Conservation (phyloP, 2,113 vertebrate genomes). For the Cinclus mexicanus region DNA sequence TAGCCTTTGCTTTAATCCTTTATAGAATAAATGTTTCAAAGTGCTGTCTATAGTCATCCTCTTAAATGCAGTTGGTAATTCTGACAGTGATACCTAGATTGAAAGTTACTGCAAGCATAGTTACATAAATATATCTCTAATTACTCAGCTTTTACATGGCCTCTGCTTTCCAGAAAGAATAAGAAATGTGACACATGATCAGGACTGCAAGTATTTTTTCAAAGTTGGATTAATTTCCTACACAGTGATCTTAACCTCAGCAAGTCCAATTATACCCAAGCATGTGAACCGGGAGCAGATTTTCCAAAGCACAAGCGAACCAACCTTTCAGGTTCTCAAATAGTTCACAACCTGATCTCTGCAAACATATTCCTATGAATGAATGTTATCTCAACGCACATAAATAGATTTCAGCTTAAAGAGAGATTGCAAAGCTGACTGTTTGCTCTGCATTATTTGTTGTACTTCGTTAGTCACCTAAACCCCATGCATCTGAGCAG, state of each 20-base stretch:
- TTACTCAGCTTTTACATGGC: conserved; percentile 42
- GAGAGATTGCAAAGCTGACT: background rate
- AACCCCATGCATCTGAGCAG: background rate
- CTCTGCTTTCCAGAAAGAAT: conserved; percentile 56
- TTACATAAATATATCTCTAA: conserved; percentile 35
- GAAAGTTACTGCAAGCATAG: conserved; percentile 6
- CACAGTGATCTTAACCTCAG: background rate
- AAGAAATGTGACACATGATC: conserved; percentile 44
- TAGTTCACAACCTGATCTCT: background rate
- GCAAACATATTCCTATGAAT: background rate
- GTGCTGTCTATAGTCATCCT: background rate
- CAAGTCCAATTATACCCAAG: background rate
- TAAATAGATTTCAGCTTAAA: conserved; percentile 8
- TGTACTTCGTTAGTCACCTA: background rate
- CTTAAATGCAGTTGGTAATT: background rate
- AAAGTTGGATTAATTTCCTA: conserved; percentile 71
- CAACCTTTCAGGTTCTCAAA: background rate
- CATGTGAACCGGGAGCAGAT: background rate
- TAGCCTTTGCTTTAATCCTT: background rate
- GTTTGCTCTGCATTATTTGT: background rate
- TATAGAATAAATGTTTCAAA: background rate
- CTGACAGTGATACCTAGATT: background rate
- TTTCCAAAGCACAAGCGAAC: background rate
- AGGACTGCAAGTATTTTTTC: conserved; percentile 55
- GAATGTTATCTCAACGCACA: conserved; percentile 6